Evolutionary conservation across 2,888 invertebrate species (phyloP), one percentile per base, ranked within the genome.

Genomic region (Muscina levida): DNA sequence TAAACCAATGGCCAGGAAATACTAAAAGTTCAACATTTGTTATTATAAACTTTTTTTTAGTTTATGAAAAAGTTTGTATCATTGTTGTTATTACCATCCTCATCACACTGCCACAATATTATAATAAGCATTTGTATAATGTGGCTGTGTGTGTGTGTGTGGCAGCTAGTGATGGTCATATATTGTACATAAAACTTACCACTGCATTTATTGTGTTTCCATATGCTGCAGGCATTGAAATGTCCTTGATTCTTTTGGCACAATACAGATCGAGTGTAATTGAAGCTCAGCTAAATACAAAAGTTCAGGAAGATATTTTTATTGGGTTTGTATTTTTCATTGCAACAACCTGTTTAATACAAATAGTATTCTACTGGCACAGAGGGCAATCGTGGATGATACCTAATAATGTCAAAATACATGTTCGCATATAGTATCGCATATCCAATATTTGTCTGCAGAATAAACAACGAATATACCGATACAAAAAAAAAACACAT

Each of bases 131-230:
- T 42, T 62, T 62, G n/a, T 42, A 5, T 1, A 62, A 42, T n/a
- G n/a, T n/a, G n/a, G n/a, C 22, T 39, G 39, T 62, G 15, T n/a
- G n/a, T n/a, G n/a, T n/a, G 19, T 51, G 19, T 5, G 6, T 5
- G n/a, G 17, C 48, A 48, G 17, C n/a, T 5, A 48, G 15, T 15
- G 5, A 48, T 15, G n/a, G n/a, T n/a, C n/a, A 48, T n/a, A n/a
- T 6, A 48, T 1, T 31, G 31, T 31, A 31, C 31, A n/a, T n/a
- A n/a, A n/a, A 31, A 31, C 31, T 31, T 31, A 31, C 31, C 17
- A 42, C 62, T 42, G 62, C 62, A 42, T 62, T 62, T 62, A 62
- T 62, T 59, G 39, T 39, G 19, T 42, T 62, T 37, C 39, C 37
- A 37, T 59, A 10, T 10, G 22, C 62, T 62, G 19, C 62, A 42